These are phyloP conservation scores for Lasioglossum vierecki DNA, from an alignment of 2,888 invertebrate species.

Conservation along the genomic window DNA sequence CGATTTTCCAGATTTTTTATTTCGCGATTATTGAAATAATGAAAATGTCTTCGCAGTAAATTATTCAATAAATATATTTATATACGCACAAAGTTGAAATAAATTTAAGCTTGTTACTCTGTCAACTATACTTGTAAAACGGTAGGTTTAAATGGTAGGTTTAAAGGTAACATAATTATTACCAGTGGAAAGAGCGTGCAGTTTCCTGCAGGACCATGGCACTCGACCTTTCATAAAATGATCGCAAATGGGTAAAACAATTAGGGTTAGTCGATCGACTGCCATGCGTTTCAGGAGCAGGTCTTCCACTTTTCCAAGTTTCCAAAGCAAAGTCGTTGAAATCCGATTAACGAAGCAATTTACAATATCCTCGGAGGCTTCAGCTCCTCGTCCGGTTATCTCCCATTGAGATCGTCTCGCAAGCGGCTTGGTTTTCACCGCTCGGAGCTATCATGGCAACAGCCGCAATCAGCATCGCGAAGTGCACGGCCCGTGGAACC, in stretches of 20 bases:
- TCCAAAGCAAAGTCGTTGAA: background rate
- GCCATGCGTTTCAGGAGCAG: background rate
- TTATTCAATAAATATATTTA: too few species aligned
- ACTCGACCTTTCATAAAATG: background rate
- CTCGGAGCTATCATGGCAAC: slow-evolving; percentile 6
- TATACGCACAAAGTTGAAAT: too few species aligned
- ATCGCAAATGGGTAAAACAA: background rate
- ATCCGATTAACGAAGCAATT: slow-evolving; percentile 3
- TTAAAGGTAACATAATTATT: background rate
- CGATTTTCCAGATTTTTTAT: too few species aligned
- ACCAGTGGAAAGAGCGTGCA: background rate
- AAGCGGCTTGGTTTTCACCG: slow-evolving; percentile 11
- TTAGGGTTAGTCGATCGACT: background rate
- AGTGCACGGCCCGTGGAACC: slow-evolving; percentile 3
- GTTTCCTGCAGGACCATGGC: background rate
- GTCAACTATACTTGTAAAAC: too few species aligned
- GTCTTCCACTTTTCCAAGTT: background rate
- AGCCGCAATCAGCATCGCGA: slow-evolving; percentile 4
- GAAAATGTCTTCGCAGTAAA: too few species aligned
- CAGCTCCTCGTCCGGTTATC: background rate
- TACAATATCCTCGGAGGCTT: background rate
- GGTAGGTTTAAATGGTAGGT: too few species aligned
- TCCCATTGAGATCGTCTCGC: background rate
- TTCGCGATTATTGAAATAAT: too few species aligned
- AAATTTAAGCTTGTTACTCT: too few species aligned